phyloP scores from a whole-genome alignment of 2,888 invertebrate species.

The Cremastobaeus sp. region DNA sequence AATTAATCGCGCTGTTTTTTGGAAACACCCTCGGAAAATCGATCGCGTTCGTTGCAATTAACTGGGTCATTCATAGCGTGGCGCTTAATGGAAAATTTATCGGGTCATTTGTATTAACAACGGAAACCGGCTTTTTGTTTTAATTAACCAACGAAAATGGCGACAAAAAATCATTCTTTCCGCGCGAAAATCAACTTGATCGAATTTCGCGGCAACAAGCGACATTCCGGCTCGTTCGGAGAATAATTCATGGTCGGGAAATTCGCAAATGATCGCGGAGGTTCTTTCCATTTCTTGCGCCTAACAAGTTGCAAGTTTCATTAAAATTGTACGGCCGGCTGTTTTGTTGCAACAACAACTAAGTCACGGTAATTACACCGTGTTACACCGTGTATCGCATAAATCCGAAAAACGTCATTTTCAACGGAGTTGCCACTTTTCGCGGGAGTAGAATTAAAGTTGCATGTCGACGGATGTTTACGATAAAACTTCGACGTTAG shows the following conservation, averaged over 20 bases:
- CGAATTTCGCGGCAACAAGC: no score
- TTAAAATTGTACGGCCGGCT: slow-evolving; percentile 23
- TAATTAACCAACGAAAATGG: slow-evolving; percentile 15
- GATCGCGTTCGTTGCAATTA: no score
- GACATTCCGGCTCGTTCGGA: no score
- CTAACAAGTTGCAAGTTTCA: slow-evolving; percentile 28
- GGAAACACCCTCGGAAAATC: no score
- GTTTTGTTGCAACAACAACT: slow-evolving; percentile 27
- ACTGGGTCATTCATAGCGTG: slow-evolving; percentile 14
- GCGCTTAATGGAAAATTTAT: slow-evolving; percentile 17
- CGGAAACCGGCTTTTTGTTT: slow-evolving; percentile 11
- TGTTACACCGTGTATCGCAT: slow-evolving; percentile 36
- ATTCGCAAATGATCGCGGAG: slow-evolving; percentile 8
- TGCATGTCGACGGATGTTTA: slow-evolving; percentile 36
- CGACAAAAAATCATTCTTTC: slow-evolving; percentile 1
- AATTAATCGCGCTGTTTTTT: slow-evolving; percentile 2
- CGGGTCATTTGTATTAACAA: slow-evolving; percentile 12
- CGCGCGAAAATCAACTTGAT: slow-evolving; percentile 4
- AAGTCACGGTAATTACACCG: slow-evolving; percentile 23
- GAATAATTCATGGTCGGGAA: no score
- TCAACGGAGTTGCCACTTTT: slow-evolving; percentile 29
- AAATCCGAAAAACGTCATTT: slow-evolving; percentile 40
- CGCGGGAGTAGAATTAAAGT: slow-evolving; percentile 37
- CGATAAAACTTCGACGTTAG: slow-evolving; percentile 47
- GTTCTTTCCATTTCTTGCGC: slow-evolving; percentile 25